phyloP scores from a whole-genome alignment of 2,113 vertebrate genomes.

The Okapia johnstoni region DNA sequence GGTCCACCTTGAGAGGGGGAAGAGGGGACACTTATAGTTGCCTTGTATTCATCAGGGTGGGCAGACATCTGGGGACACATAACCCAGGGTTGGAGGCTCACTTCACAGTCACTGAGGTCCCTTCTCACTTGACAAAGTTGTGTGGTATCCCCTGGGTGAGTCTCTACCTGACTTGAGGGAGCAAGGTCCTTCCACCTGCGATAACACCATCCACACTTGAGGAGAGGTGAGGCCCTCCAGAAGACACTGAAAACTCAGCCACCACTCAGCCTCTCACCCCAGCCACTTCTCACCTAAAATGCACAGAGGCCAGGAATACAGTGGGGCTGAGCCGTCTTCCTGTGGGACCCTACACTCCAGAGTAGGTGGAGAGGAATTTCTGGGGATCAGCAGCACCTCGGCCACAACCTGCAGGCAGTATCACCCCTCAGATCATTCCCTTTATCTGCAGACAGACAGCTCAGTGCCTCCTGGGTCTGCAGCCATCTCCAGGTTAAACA shows the following conservation, averaged over 20 bases:
- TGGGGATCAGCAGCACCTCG: neutral
- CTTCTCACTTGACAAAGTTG: neutral
- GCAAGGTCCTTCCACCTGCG: neutral
- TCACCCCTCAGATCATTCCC: neutral
- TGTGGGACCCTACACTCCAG: fast-evolving
- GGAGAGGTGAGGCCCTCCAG: neutral
- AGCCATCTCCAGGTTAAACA: neutral
- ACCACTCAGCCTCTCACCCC: neutral
- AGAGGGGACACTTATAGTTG: neutral
- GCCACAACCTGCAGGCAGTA: neutral
- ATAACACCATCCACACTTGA: too few relatives aligned
- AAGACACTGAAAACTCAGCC: neutral
- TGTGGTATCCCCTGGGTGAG: neutral
- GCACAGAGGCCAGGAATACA: neutral
- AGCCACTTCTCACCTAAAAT: neutral
- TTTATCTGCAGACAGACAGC: neutral
- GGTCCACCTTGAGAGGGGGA: neutral
- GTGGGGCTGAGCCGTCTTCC: too few relatives aligned
- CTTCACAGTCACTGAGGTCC: neutral
- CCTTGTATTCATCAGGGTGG: neutral
- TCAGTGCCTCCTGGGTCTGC: neutral
- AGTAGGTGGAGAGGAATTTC: too few relatives aligned
- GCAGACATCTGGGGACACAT: neutral
- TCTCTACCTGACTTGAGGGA: neutral
- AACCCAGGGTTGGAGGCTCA: neutral